These are phyloP conservation scores for Sialis fuliginosa DNA, from an alignment of 2,888 invertebrate genomes.

Conservation along the genomic window DNA sequence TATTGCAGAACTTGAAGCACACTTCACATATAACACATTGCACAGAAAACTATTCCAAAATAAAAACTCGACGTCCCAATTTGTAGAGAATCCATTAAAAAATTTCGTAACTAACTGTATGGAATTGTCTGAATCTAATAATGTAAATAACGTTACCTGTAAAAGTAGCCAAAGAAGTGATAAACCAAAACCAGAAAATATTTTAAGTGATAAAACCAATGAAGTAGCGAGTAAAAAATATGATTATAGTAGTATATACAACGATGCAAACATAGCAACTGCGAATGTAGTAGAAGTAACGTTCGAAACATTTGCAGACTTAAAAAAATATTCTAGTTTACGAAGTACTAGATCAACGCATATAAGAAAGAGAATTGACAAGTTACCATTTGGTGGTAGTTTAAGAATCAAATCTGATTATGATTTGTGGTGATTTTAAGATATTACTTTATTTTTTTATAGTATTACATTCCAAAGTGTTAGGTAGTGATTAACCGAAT, in stretches of 20 bases:
- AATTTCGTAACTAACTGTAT: slow-evolving; percentile 15
- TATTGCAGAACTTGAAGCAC: slow-evolving; percentile 21
- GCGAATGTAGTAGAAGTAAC: slow-evolving; percentile 28
- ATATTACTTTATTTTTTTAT: no score
- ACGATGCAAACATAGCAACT: neutral
- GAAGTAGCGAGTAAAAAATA: neutral
- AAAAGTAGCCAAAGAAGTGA: neutral
- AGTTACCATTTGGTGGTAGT: slow-evolving; percentile 32
- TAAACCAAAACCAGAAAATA: neutral
- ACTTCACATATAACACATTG: slow-evolving; percentile 22
- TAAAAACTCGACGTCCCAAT: slow-evolving; percentile 29
- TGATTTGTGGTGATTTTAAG: slow-evolving; percentile 1
- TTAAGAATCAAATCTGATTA: slow-evolving; percentile 25
- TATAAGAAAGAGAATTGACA: slow-evolving; percentile 25
- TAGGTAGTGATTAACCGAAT: no score
- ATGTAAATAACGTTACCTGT: neutral
- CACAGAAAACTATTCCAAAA: slow-evolving; percentile 29
- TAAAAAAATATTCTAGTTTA: slow-evolving; percentile 29
- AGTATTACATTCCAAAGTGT: no score
- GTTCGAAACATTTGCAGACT: slow-evolving; percentile 32
- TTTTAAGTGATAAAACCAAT: neutral
- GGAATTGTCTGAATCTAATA: neutral
- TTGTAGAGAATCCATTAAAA: slow-evolving; percentile 34
- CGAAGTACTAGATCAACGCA: slow-evolving; percentile 25
- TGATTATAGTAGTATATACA: no score